Base-by-base conservation (phyloP, 2,797 vertebrate species). In the Avahi laniger region DNA sequence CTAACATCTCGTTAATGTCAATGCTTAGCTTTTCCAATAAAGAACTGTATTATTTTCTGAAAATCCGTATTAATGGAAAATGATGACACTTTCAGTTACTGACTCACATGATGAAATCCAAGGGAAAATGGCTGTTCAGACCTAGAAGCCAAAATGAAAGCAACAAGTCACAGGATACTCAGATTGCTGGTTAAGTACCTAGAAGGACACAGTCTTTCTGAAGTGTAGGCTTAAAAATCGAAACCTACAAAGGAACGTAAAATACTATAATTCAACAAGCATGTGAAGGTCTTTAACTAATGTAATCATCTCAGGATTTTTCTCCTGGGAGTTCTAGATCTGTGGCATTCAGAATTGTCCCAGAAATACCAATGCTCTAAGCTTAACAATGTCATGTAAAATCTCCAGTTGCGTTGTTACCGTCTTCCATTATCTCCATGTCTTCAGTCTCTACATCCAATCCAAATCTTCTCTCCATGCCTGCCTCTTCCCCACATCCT, bases 21-120 rank as follows among this genome's bases (percentile, higher is more conserved):
- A 78, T 46, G 11, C 50, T 84, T 70, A 93, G 20, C 38, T 82
- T 89, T 93, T 82, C 84, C 24, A 79, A 67, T n/a, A 93, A 95
- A 78, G 33, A 30, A 46, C 3, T 86, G 48, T 48, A 41, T 75
- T 50, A 78, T 76, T 83, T 93, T 93, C 61, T 52, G 46, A 79
- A 94, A 91, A n/a, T 75, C n/a, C 30, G 87, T 48, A 76, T 87
- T 22, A 92, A 76, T 69, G 67, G 35, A 79, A 95, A 91, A 84
- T 52, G 65, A 38, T n/a, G 76, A 80, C 50, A 70, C 17, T 80
- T 82, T 84, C 7, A 26, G 54, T 48, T 59, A 88, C 26, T 46
- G 50, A 85, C 63, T 89, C 91, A 28, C 38, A 38, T 54, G 83
- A 72, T 7, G 11, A 91, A 85, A 57, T 69, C 63, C 63, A 57